A percentile compares a stretch with the other conserved stretches of the same genome.
These are phyloP conservation scores for Dendroctonus ponderosae DNA, from an alignment of 1,140 invertebrate genomes.

Conservation along the genomic window DNA sequence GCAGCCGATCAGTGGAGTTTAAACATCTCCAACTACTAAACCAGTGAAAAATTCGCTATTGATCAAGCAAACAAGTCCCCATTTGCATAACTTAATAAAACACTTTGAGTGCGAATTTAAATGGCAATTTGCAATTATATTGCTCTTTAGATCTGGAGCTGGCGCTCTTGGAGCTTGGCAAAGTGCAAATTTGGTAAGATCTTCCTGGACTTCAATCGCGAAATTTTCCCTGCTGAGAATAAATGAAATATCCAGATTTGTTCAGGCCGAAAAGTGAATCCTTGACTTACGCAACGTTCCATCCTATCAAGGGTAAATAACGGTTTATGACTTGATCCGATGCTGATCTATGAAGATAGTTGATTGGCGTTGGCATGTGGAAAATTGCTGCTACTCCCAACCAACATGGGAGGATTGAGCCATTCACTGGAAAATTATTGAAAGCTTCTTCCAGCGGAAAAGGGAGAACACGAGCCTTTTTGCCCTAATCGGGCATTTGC, in stretches of 20 bases:
- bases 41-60: constrained; percentile 3
- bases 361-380: too few species aligned
- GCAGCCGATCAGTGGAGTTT: not conserved
- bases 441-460: too few species aligned
- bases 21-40: not conserved
- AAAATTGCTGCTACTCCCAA: too few species aligned
- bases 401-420: too few species aligned
- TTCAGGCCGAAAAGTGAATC: not conserved
- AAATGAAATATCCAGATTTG: not conserved
- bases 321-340: too few species aligned
- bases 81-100: constrained; percentile 6
- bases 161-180: not conserved
- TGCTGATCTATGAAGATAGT: too few species aligned
- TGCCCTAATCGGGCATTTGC: not conserved
- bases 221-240: not conserved
- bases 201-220: not conserved
- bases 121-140: constrained; percentile 9
- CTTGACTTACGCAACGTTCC: not conserved
- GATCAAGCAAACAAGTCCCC: not conserved
- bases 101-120: not conserved
- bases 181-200: not conserved
- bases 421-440: too few species aligned
- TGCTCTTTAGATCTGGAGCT: not conserved
- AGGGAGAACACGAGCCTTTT: not conserved
- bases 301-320: not conserved